phyloP scores from a whole-genome alignment of 2,888 invertebrate species.

The Pomacea canaliculata region DNA sequence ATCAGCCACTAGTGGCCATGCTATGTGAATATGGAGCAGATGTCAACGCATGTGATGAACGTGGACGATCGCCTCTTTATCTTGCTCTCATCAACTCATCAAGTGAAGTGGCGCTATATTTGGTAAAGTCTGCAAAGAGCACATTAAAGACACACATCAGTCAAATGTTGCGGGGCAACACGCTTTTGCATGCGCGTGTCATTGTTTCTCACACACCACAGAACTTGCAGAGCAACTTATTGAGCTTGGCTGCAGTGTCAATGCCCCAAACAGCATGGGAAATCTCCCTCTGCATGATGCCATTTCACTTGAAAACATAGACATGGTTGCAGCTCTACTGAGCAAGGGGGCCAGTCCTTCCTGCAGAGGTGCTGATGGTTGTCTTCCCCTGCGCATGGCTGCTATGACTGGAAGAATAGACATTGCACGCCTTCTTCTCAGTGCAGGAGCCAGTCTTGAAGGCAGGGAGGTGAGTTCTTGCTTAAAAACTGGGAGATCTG shows the following conservation, averaged over 20 bases:
- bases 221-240: constrained; percentile 34
- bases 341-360: constrained; percentile 25
- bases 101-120: constrained; percentile 37
- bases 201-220: constrained; percentile 26
- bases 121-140: constrained; percentile 33
- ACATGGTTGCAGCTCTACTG: constrained; percentile 35
- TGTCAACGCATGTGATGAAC: constrained; percentile 41
- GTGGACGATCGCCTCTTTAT: constrained; percentile 49
- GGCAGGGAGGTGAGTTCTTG: background rate
- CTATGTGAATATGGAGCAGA: constrained; percentile 49
- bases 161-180: constrained; percentile 15
- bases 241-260: constrained; percentile 31
- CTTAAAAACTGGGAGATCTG: too few relatives aligned
- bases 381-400: constrained; percentile 29
- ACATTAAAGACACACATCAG: constrained; percentile 25
- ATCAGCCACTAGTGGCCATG: constrained; percentile 42
- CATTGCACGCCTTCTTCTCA: constrained; percentile 37
- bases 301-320: constrained; percentile 36
- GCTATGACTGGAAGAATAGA: constrained; percentile 28
- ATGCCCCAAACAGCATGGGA: constrained; percentile 22
- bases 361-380: constrained; percentile 9
- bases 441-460: constrained; percentile 43
- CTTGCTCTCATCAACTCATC: constrained; percentile 41
- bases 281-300: constrained; percentile 38
- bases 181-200: constrained; percentile 37